These are phyloP conservation scores for Serinus canaria DNA, from an alignment of 2,113 vertebrate species.

Conservation along the genomic window DNA sequence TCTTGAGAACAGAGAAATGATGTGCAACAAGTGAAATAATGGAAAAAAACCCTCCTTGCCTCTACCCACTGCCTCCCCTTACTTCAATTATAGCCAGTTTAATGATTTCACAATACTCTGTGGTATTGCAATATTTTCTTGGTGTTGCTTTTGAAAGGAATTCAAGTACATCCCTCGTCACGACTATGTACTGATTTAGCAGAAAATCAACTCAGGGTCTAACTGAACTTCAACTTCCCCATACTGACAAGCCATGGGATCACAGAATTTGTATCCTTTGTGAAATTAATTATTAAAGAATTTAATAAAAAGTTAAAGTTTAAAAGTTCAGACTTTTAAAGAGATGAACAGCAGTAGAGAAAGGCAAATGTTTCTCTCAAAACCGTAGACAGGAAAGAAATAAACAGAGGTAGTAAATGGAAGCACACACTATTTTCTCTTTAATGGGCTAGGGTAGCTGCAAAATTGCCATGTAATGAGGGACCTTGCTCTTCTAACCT, in stretches of 20 bases:
- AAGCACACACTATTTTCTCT: background rate
- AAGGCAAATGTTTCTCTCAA: background rate
- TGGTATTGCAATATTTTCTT: background rate
- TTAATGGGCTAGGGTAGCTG: background rate
- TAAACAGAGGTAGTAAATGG: background rate
- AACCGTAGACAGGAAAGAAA: background rate
- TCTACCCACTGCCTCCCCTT: background rate
- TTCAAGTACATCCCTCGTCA: background rate
- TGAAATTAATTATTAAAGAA: background rate
- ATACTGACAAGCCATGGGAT: background rate
- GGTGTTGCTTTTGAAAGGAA: slow-evolving; percentile 3
- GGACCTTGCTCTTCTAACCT: background rate
- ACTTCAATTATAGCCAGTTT: background rate
- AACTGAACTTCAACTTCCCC: background rate
- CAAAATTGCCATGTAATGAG: background rate
- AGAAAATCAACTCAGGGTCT: background rate
- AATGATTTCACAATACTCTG: background rate
- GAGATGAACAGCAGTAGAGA: background rate
- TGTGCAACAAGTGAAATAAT: background rate
- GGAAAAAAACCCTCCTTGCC: background rate
- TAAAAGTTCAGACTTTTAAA: background rate
- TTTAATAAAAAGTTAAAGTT: background rate
- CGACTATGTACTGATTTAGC: background rate
- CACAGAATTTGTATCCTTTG: background rate
- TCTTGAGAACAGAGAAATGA: background rate